Evolutionary conservation across 2,113 vertebrate genomes (phyloP).

Genomic region (Nansenia antarctica): DNA sequence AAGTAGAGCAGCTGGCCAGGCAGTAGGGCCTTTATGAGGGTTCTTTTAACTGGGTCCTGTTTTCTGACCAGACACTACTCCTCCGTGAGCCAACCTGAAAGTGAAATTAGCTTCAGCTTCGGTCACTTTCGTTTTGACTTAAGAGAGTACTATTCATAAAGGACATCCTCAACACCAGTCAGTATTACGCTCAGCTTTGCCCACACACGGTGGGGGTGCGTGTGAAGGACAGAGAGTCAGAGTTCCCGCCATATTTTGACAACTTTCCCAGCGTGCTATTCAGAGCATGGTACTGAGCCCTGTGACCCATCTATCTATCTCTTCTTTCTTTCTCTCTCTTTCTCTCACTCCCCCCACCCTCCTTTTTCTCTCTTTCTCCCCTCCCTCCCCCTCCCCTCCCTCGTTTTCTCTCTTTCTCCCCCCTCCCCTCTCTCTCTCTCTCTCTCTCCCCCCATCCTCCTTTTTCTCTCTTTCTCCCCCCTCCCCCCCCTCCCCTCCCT

Average conservation of each 20-base stretch:
- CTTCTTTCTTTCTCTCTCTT: constrained; percentile 7
- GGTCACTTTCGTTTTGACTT: neutral
- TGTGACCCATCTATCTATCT: constrained; percentile 20
- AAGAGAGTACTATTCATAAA: neutral
- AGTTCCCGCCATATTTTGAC: constrained; percentile 40
- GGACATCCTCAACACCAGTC: neutral
- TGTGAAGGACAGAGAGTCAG: constrained; percentile 21
- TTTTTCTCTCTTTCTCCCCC: neutral
- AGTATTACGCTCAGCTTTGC: neutral
- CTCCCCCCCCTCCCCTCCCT: neutral
- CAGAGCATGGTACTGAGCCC: constrained; percentile 21
- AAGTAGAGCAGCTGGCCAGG: neutral
- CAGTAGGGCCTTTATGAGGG: neutral
- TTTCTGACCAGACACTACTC: neutral
- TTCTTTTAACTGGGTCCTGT: neutral
- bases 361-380: neutral
- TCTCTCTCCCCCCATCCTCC: neutral
- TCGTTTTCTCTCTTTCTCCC: neutral
- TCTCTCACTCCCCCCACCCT: constrained; percentile 8
- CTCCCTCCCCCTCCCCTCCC: neutral
- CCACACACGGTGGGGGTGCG: neutral
- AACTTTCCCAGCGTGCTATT: constrained; percentile 44
- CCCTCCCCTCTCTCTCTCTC: neutral
- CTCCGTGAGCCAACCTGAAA: neutral
- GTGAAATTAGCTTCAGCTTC: too few relatives aligned